Conservation (phyloP, 2,888 invertebrate species). For the Trichopoda pennipes region DNA sequence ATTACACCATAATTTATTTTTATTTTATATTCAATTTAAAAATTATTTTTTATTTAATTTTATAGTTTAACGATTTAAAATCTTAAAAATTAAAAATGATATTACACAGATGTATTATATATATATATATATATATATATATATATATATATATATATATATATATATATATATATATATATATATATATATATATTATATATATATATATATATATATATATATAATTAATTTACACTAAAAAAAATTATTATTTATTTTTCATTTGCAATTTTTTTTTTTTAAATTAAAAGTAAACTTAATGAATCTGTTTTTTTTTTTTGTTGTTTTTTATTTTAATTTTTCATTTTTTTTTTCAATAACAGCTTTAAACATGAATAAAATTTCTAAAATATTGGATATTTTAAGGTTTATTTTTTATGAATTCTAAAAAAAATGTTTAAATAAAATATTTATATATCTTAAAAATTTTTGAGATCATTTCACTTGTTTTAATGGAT, state of each 20-base stretch:
- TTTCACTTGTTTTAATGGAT: conserved; percentile 62
- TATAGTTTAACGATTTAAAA: conserved; percentile 72
- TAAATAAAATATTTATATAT: conserved; percentile 48
- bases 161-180: conserved; percentile 53
- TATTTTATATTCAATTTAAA: conserved; percentile 40
- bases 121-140: conserved; percentile 53
- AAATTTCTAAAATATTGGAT: conserved; percentile 39
- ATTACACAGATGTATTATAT: conserved; percentile 65
- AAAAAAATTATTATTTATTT: conserved; percentile 38
- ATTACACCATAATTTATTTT: conserved; percentile 56
- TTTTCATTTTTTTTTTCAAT: conserved; percentile 28
- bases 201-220: conserved; percentile 55
- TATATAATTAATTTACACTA: conserved; percentile 62
- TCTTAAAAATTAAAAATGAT: conserved; percentile 63
- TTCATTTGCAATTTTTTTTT: conserved; percentile 16
- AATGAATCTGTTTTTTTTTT: conserved; percentile 39
- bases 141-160: conserved; percentile 56
- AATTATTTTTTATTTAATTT: conserved; percentile 61
- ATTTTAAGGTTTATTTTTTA: conserved; percentile 42
- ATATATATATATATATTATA: conserved; percentile 65
- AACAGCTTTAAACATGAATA: conserved; percentile 25
- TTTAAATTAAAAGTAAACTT: conserved; percentile 45
- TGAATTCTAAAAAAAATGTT: conserved; percentile 21
- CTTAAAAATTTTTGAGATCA: conserved; percentile 64
- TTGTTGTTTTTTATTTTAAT: not conserved